Evolutionary conservation across 2,888 invertebrate genomes (phyloP).

Genomic region (Syritta pipiens): DNA sequence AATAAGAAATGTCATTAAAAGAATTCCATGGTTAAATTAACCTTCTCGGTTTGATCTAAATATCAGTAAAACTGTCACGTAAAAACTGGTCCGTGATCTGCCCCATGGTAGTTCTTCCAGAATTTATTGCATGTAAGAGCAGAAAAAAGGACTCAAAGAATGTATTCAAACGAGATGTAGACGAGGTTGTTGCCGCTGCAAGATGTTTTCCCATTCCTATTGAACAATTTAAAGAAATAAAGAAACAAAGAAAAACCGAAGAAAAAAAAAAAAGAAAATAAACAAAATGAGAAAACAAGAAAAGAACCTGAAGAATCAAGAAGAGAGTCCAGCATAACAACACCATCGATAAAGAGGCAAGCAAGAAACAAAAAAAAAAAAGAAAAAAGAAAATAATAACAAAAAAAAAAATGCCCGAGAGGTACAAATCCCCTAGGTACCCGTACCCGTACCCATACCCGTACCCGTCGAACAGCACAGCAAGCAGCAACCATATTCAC

Average conservation of each 20-base stretch:
- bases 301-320: conserved; percentile 30
- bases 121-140: conserved; percentile 61
- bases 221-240: conserved; percentile 49
- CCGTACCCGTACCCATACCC: conserved; percentile 20
- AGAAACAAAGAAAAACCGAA: conserved; percentile 50
- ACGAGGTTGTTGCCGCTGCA: conserved; percentile 61
- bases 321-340: neutral
- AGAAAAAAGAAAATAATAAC: conserved; percentile 55
- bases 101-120: conserved; percentile 35
- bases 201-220: conserved; percentile 66
- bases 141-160: conserved; percentile 54
- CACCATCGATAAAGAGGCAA: neutral
- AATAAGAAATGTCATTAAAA: too few relatives aligned
- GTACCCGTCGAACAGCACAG: conserved; percentile 34
- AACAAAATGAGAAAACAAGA: conserved; percentile 48
- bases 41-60: neutral
- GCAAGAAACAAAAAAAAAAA: conserved; percentile 6
- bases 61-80: conserved; percentile 52
- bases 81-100: conserved; percentile 30
- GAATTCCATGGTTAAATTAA: too few relatives aligned
- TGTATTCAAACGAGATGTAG: conserved; percentile 68
- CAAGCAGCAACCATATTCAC: conserved; percentile 61
- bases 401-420: conserved; percentile 63
- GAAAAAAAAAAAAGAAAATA: conserved; percentile 51
- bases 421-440: conserved; percentile 63